A percentile compares a stretch with the other conserved stretches of the same genome.
phyloP scores from a whole-genome alignment of 2,797 vertebrate genomes.

The Sebastes matsubarae region DNA sequence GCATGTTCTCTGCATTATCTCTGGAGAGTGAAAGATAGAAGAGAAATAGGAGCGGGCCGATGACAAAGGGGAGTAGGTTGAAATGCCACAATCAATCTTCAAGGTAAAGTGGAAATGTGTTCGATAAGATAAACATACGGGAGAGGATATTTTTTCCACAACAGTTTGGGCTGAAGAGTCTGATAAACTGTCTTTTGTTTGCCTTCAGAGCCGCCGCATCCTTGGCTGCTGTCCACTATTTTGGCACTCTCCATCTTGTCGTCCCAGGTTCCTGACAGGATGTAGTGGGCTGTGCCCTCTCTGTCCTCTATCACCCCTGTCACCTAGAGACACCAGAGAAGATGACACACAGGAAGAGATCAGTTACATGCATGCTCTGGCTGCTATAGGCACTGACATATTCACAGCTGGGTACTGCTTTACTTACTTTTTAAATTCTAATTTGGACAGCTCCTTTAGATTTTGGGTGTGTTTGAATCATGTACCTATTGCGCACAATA shows the following conservation, averaged over 20 bases:
- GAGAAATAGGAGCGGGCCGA: background rate
- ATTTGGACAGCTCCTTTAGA: background rate
- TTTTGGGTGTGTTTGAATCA: background rate
- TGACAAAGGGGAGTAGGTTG: background rate
- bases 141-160: slow-evolving; percentile 94
- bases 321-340: slow-evolving; percentile 80
- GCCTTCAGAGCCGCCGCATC: slow-evolving; percentile 88
- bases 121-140: slow-evolving; percentile 83
- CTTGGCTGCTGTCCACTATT: slow-evolving; percentile 83
- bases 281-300: slow-evolving; percentile 85
- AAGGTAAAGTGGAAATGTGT: background rate
- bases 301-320: slow-evolving; percentile 91
- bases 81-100: background rate
- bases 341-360: slow-evolving; percentile 8
- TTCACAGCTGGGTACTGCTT: background rate
- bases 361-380: background rate
- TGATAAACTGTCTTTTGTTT: slow-evolving; percentile 87
- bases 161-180: slow-evolving; percentile 85
- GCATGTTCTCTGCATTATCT: slow-evolving; percentile 96
- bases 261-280: slow-evolving; percentile 94
- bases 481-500: background rate
- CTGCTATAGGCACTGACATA: background rate
- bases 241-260: slow-evolving; percentile 95
- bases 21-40: slow-evolving; percentile 62
- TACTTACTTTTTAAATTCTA: background rate